Evolutionary conservation across 35 echinoderm and acorn worm genomes (phyloP).

Genomic region (Ophiothrix spiculata): DNA sequence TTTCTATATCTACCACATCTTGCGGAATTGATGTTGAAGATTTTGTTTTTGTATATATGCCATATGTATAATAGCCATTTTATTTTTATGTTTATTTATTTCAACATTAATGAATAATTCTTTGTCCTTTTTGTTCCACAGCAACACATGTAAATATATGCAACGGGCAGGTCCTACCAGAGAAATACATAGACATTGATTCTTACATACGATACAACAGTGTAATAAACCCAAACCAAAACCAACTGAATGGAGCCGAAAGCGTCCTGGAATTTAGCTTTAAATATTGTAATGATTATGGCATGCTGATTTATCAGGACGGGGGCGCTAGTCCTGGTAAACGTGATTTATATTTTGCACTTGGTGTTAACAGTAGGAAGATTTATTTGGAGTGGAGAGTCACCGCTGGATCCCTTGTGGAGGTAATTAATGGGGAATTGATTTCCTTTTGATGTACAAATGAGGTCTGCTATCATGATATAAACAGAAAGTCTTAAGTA

Average conservation of each 20-base stretch:
- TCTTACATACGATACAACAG: constrained; percentile 85
- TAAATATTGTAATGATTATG: constrained; percentile 86
- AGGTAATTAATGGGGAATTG: too few species aligned
- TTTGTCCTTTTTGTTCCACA: too few species aligned
- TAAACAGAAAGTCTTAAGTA: too few species aligned
- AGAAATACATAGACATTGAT: constrained; percentile 97
- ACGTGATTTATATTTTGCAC: constrained; percentile 68
- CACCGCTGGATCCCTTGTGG: constrained; percentile 59
- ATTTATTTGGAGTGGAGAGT: constrained; percentile 95
- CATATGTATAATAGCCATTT: too few species aligned
- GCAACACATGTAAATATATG: constrained; percentile 16
- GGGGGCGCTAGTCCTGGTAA: constrained; percentile 45
- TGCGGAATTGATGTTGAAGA: too few species aligned
- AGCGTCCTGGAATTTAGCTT: constrained; percentile 90
- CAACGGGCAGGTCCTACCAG: neutral
- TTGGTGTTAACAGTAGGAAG: constrained; percentile 66
- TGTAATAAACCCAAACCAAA: constrained; percentile 27
- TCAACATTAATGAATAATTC: too few species aligned
- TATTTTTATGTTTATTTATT: too few species aligned
- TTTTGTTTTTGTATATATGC: too few species aligned
- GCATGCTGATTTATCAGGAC: constrained; percentile 92
- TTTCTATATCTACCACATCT: too few species aligned
- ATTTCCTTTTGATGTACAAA: too few species aligned
- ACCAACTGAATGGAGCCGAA: constrained; percentile 66
- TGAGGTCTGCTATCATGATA: too few species aligned